These are phyloP conservation scores for Azemiops feae DNA, from an alignment of 2,113 vertebrate species.

Conservation along the genomic window DNA sequence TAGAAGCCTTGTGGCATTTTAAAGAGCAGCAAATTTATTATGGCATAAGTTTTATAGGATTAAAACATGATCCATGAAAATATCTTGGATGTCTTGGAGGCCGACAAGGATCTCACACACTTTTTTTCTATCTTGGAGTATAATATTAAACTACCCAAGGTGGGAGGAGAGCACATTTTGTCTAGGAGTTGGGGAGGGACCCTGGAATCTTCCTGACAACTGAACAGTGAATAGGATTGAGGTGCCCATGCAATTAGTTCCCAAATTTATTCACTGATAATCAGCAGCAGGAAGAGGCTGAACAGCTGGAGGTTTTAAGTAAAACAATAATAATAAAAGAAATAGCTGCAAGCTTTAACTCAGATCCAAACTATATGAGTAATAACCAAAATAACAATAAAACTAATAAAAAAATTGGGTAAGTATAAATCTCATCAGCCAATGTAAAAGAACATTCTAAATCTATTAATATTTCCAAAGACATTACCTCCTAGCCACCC, in stretches of 20 bases:
- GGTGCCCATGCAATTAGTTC: constrained; percentile 62
- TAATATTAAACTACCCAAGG: constrained; percentile 42
- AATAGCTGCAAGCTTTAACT: constrained; percentile 75
- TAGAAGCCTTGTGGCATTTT: neutral
- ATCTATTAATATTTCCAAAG: constrained; percentile 81
- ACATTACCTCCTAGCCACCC: constrained; percentile 80
- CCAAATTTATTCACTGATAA: constrained; percentile 64
- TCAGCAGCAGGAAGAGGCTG: constrained; percentile 57
- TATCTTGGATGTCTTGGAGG: neutral
- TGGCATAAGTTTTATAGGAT: neutral
- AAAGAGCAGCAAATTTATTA: neutral
- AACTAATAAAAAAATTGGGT: constrained; percentile 66
- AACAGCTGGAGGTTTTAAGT: constrained; percentile 82
- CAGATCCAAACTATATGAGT: constrained; percentile 72
- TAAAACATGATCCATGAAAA: constrained; percentile 47
- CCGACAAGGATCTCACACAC: neutral
- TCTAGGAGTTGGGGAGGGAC: constrained; percentile 55
- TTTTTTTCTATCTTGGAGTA: constrained; percentile 1
- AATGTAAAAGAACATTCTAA: constrained; percentile 77
- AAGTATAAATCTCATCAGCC: constrained; percentile 81
- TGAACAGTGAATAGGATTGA: constrained; percentile 76
- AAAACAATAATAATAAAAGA: constrained; percentile 59
- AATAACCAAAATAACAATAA: constrained; percentile 68
- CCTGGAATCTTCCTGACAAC: constrained; percentile 60
- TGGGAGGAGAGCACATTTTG: constrained; percentile 45